Evolutionary conservation across 53 echinoderm and acorn worm genomes (phyloP).

Genomic region (Henricia sp.): DNA sequence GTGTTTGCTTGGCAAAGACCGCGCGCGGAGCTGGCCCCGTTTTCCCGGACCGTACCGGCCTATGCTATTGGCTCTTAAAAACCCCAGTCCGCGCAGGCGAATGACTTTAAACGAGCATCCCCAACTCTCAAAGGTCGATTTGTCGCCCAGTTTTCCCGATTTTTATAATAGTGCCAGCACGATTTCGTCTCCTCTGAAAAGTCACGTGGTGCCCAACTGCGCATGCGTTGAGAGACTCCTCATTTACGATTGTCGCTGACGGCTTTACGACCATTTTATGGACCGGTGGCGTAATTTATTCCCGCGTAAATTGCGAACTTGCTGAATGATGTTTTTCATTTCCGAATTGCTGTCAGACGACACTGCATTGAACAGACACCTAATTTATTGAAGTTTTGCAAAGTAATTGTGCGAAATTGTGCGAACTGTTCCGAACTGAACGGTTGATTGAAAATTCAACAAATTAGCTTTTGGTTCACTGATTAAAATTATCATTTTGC

Average conservation of each 20-base stretch:
- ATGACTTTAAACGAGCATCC: too few relatives aligned
- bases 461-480: too few relatives aligned
- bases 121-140: neutral
- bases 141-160: neutral
- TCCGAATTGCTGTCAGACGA: neutral
- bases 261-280: conserved; percentile 29
- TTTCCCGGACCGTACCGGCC: too few relatives aligned
- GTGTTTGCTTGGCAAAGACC: conserved; percentile 56
- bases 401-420: too few relatives aligned
- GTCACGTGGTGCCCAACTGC: neutral
- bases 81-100: too few relatives aligned
- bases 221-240: neutral
- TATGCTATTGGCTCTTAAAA: too few relatives aligned
- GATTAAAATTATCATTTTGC: too few relatives aligned
- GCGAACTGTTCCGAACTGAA: too few relatives aligned
- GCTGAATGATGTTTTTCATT: conserved; percentile 33
- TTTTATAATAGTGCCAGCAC: neutral
- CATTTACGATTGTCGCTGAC: too few relatives aligned
- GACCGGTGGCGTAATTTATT: conserved; percentile 12
- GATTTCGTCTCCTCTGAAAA: neutral
- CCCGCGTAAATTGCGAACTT: neutral
- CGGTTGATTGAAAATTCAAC: too few relatives aligned
- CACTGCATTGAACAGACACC: too few relatives aligned
- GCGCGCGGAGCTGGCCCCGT: conserved; percentile 35
- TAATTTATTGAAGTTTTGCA: too few relatives aligned